Evolutionary conservation across 1,140 invertebrate genomes (phyloP), one percentile per base, ranked within the genome.

Genomic region (Cheumatopsyche charites): DNA sequence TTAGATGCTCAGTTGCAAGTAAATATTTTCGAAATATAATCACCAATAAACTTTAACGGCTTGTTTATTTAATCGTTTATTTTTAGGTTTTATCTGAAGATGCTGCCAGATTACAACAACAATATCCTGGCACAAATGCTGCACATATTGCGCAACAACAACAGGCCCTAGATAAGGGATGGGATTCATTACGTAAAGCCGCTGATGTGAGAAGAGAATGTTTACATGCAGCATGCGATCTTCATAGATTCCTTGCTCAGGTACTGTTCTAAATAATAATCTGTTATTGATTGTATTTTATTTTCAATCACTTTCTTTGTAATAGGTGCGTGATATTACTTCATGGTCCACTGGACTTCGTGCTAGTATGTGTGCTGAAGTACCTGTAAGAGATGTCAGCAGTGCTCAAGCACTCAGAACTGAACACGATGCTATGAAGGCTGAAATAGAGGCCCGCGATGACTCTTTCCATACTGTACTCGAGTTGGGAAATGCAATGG

Each of bases 391-490:
- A 19, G 94, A 95, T 81, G 93, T 94, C 0, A 91, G 91, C 0
- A 90, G 91, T 67, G 96, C 96, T 6, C 94, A 98, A 79, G 88
- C 90, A 6, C 83, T 98, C 12, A 93, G 94, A 79, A 90, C 90
- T 19, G 92, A 97, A 81, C 96, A 99, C 80, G 93, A 97, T 76
- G 90, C 94, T 45, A 84, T 98, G 19, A 94, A 94, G 78, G 93
- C 92, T 1, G 97, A 99, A 85, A 96, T 99, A 67, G 96, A 98
- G 81, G 94, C 96, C 0, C 83, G 96, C 23, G 94, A 98, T 81
- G 91, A 92, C 67, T 92, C 88, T 76, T 98, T 98, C 82, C 84
- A 89, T 26, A 86, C 86, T 19, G 90, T 95, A 0, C 88, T 94
- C 13, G 89, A 93, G 72, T 84, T 91, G 15, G 96, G 95, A 3